Conservation (phyloP, 2,888 invertebrate species). For the Apodemia zela region DNA sequence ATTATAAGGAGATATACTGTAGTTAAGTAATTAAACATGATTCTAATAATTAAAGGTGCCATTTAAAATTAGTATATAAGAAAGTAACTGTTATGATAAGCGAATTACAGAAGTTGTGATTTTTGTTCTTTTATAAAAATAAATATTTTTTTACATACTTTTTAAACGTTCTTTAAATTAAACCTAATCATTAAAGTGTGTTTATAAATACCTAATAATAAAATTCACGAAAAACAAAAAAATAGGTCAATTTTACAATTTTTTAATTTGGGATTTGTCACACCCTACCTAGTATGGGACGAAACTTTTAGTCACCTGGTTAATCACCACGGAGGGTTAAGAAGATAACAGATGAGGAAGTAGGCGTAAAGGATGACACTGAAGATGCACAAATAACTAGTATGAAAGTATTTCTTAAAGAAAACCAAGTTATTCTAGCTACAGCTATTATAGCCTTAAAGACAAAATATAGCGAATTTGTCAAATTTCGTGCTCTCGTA, state of each 20-base stretch:
- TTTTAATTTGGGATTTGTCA: neutral
- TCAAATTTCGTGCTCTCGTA: no score
- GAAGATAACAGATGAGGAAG: no score
- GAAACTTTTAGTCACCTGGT: constrained; percentile 1
- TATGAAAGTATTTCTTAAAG: no score
- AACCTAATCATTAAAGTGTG: neutral
- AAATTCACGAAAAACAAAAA: neutral
- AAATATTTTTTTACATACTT: constrained; percentile 2
- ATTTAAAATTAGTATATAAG: constrained; percentile 1
- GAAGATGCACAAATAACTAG: no score
- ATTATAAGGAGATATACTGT: neutral
- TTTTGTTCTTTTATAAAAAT: constrained; percentile 2
- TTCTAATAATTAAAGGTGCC: neutral
- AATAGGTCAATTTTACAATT: neutral
- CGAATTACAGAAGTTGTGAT: neutral
- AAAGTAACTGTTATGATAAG: neutral
- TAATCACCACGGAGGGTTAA: constrained; percentile 2
- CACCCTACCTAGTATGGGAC: neutral
- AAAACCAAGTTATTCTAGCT: no score
- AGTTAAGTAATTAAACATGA: neutral
- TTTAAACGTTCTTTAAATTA: neutral
- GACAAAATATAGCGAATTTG: no score
- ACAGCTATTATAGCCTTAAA: no score
- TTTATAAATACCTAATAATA: neutral
- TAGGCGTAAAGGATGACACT: no score